Evolutionary conservation across 2,797 vertebrate genomes (phyloP).

Genomic region (Muscicapa comitata): DNA sequence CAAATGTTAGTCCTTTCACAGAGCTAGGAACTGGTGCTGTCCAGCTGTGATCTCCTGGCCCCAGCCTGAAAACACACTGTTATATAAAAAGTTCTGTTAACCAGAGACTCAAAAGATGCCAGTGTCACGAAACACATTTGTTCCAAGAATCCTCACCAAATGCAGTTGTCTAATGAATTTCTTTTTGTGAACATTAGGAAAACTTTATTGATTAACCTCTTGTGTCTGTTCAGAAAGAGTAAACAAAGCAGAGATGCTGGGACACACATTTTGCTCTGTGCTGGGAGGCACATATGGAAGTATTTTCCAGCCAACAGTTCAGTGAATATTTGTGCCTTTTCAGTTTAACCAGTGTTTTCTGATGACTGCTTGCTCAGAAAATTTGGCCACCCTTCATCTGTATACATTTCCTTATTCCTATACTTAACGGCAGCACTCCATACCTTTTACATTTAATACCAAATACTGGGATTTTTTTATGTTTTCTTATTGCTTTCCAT

Average conservation of each 20-base stretch:
- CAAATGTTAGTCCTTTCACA: constrained; percentile 13
- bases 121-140: not conserved
- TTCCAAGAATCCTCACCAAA: constrained; percentile 34
- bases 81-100: constrained; percentile 20
- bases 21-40: constrained; percentile 28
- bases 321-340: not conserved
- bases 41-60: constrained; percentile 36
- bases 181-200: not conserved
- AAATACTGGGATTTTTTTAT: not conserved
- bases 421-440: not conserved
- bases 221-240: not conserved
- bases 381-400: not conserved
- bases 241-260: not conserved
- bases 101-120: not conserved
- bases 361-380: not conserved
- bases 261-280: not conserved
- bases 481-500: not conserved
- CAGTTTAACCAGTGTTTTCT: not conserved
- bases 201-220: not conserved
- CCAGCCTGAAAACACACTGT: not conserved
- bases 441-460: not conserved
- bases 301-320: not conserved
- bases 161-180: not conserved
- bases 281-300: not conserved
- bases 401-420: not conserved